Base-by-base conservation (phyloP, 2,113 vertebrate genomes). In the Aepyceros melampus region DNA sequence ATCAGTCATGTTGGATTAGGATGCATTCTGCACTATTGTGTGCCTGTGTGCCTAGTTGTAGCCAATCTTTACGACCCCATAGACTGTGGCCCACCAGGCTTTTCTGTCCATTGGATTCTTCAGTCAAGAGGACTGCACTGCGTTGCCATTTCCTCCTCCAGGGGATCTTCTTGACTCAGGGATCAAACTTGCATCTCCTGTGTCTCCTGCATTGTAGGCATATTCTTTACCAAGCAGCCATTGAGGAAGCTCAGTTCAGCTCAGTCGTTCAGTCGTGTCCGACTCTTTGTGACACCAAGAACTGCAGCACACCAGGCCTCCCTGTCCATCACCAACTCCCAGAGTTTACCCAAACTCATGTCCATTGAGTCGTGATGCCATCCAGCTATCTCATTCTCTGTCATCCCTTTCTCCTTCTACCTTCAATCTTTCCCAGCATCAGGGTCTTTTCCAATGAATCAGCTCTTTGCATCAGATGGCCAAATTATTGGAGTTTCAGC, bases 231-330 rank as follows among this genome's bases (percentile, higher is more conserved):
- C 19, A 36, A 36, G 19, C n/a, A 76, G 71, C 36, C 6, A 25
- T 2, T 3, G 36, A 25, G 12, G 36, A 76, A 43, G 36, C 23
- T 25, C n/a, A 67, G 64, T 16, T 64, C 31, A 64, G 31, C 3
- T 64, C 31, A 64, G 60, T 33, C 3, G 3, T 0, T 33, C 31
- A 17, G 60, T 64, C 0, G 29, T 33, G 31, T 64, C 60, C 0
- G 7, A 33, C 60, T 64, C 60, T 62, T 62, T 33, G 60, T 0
- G 1, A 33, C 60, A 3, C 14, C 60, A 33, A 33, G 60, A 33
- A 16, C 31, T 6, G 3, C 31, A 33, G 31, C 60, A 33, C 60
- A 2, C 31, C 31, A 64, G 31, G 31, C 60, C 60, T 17, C 60
- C 31, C 60, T 64, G 6, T 64, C 60, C 15, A 8, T 8, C 60